phyloP scores from a whole-genome alignment of 92 coral and sea anemone genomes.

The Epizoanthus rinbou region DNA sequence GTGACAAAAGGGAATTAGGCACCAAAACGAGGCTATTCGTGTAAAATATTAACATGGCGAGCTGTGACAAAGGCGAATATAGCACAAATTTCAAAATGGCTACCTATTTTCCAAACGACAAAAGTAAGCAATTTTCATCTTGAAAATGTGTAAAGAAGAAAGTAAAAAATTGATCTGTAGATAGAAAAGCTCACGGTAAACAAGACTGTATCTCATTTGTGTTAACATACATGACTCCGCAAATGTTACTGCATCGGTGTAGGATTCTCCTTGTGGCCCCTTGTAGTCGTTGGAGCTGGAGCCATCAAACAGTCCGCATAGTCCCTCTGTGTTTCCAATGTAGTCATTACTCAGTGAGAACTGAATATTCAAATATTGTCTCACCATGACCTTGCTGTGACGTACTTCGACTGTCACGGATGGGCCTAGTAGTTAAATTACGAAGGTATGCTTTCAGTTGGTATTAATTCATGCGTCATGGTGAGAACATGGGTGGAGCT shows the following conservation, averaged over 20 bases:
- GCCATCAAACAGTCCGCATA: slow-evolving; percentile 39
- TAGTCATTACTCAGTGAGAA: slow-evolving; percentile 55
- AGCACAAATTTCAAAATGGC: no score
- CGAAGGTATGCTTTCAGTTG: slow-evolving; percentile 22
- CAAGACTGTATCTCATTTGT: not conserved
- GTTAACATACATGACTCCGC: slow-evolving; percentile 44
- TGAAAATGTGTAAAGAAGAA: no score
- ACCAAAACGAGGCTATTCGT: no score
- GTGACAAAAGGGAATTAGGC: no score
- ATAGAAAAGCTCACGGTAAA: not conserved
- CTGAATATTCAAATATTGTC: slow-evolving; percentile 60
- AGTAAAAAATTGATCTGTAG: no score
- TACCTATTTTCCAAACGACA: no score
- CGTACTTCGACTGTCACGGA: slow-evolving; percentile 62
- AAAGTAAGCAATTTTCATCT: no score
- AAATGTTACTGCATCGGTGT: slow-evolving; percentile 32
- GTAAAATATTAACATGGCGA: no score
- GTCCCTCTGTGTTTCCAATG: slow-evolving; percentile 51
- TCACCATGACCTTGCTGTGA: slow-evolving; percentile 53
- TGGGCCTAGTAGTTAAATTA: slow-evolving; percentile 35
- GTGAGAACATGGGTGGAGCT: no score
- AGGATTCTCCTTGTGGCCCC: slow-evolving; percentile 39
- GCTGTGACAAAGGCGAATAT: no score
- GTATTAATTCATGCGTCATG: no score
- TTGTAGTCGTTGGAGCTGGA: slow-evolving; percentile 30